Percentiles rank a stretch among this genome's conserved stretches.
phyloP scores from a whole-genome alignment of 2,888 invertebrate species.

The Zelleria hepariella region DNA sequence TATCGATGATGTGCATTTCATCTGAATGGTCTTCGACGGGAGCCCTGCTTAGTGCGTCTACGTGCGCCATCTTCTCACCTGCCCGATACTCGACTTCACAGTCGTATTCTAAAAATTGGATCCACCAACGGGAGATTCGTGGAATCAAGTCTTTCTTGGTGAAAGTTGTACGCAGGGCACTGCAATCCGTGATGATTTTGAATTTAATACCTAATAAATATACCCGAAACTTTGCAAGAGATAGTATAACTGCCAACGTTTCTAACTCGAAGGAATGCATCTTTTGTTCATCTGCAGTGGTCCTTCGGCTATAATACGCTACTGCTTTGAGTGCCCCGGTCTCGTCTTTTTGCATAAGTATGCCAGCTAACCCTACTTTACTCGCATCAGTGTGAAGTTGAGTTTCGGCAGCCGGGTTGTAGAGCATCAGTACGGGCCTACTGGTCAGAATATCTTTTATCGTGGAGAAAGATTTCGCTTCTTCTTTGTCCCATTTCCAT shows the following conservation, averaged over 20 bases:
- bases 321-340: constrained; percentile 16
- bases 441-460: constrained; percentile 16
- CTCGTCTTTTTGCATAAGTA: constrained; percentile 20
- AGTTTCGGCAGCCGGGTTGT: constrained; percentile 16
- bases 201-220: constrained; percentile 24
- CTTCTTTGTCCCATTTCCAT: constrained; percentile 13
- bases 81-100: constrained; percentile 22
- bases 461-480: constrained; percentile 16
- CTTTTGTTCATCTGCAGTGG: constrained; percentile 23
- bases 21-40: constrained; percentile 8
- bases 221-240: constrained; percentile 24
- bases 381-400: no score
- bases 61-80: constrained; percentile 23
- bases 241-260: constrained; percentile 28
- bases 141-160: constrained; percentile 22
- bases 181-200: constrained; percentile 28
- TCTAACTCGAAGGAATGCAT: constrained; percentile 33
- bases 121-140: constrained; percentile 28
- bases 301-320: constrained; percentile 24
- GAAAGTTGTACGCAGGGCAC: constrained; percentile 26
- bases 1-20: neutral
- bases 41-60: constrained; percentile 25
- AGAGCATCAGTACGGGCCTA: constrained; percentile 21
- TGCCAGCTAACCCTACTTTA: constrained; percentile 24
- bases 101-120: constrained; percentile 23